Conservation (phyloP, 2,797 vertebrate genomes). For the Potorous gilbertii region DNA sequence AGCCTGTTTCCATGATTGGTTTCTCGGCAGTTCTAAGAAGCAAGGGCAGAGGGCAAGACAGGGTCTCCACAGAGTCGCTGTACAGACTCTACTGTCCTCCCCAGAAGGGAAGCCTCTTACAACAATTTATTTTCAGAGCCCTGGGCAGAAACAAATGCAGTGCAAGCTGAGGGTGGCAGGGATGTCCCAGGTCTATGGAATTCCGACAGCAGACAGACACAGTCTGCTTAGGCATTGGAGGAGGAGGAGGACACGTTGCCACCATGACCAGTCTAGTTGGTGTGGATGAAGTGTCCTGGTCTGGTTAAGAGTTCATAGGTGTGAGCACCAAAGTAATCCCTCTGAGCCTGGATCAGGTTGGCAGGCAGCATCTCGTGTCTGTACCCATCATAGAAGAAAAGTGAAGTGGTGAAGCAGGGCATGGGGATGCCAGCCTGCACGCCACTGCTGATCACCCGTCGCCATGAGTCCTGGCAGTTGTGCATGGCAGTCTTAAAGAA, state of each 20-base stretch:
- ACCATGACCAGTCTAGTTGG: slow-evolving; percentile 97
- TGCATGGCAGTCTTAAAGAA: slow-evolving; percentile 95
- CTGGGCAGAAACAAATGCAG: slow-evolving; percentile 54
- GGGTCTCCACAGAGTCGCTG: not conserved
- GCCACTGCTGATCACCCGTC: slow-evolving; percentile 90
- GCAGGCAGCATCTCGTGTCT: slow-evolving; percentile 93
- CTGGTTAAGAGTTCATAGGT: slow-evolving; percentile 94
- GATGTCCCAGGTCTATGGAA: slow-evolving; percentile 61
- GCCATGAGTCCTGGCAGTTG: slow-evolving; percentile 95
- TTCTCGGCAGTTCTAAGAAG: not conserved
- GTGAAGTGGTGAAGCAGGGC: slow-evolving; percentile 97
- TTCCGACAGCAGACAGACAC: not conserved
- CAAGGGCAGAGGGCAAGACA: not conserved
- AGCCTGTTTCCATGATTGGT: accelerated
- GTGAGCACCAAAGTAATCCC: slow-evolving; percentile 98
- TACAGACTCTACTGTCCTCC: not conserved
- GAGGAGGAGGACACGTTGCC: slow-evolving; percentile 95
- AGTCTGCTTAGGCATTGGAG: slow-evolving; percentile 90
- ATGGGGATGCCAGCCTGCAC: slow-evolving; percentile 96
- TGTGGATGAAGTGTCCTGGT: slow-evolving; percentile 93
- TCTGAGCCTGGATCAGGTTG: slow-evolving; percentile 98
- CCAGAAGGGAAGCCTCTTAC: not conserved
- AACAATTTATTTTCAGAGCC: slow-evolving; percentile 17
- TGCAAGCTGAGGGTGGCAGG: slow-evolving; percentile 58
- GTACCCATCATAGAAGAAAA: slow-evolving; percentile 98